Conservation (phyloP, 2,113 vertebrate species). For the Erinaceus europaeus region DNA sequence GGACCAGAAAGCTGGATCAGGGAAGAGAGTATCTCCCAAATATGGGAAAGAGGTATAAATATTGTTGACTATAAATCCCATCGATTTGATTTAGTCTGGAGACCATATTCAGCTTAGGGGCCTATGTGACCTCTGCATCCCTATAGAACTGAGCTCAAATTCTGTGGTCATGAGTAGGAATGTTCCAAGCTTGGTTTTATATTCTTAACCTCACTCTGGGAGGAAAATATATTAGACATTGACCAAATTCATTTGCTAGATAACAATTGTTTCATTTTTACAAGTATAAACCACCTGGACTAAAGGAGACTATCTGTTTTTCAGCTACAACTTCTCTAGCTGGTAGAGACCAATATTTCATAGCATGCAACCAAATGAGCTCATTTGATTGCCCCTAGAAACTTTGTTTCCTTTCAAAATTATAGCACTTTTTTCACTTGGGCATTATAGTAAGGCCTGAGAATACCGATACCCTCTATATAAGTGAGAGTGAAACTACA, state of each 20-base stretch:
- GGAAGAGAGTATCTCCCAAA: too few species aligned
- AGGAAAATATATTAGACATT: constrained; percentile 6
- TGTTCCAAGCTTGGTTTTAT: too few species aligned
- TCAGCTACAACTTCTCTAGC: not conserved
- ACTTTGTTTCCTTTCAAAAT: not conserved
- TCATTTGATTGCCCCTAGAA: not conserved
- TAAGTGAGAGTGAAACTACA: not conserved
- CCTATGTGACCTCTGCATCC: too few species aligned
- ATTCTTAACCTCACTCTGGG: not conserved
- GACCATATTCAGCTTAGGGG: too few species aligned
- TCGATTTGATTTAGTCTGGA: too few species aligned
- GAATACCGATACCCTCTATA: not conserved
- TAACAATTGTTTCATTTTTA: constrained; percentile 3
- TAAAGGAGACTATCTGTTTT: not conserved
- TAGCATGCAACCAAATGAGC: not conserved
- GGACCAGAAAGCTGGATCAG: too few species aligned
- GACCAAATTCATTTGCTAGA: not conserved
- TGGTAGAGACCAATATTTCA: not conserved
- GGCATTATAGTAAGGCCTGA: not conserved
- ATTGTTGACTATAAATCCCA: too few species aligned
- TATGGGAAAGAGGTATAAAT: too few species aligned
- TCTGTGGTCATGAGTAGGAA: too few species aligned
- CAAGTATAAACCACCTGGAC: not conserved
- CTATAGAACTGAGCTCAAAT: too few species aligned
- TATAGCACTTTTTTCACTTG: not conserved